Evolutionary conservation across 1,140 invertebrate species (phyloP).

Genomic region (Pomacea maculata): DNA sequence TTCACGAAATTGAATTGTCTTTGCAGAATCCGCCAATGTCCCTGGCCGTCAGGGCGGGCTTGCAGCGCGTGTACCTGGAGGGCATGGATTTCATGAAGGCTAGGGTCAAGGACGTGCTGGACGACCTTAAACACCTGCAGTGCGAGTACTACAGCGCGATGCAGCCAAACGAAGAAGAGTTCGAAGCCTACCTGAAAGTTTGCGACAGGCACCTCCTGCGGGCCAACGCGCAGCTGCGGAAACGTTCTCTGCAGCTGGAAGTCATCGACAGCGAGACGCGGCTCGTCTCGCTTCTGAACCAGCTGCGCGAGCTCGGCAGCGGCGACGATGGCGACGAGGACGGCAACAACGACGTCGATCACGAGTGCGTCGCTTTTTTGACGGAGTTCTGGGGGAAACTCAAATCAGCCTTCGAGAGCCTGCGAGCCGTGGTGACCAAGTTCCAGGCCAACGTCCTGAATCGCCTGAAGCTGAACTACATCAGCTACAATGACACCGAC

Average conservation of each 20-base stretch:
- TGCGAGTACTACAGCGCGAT: slow-evolving; percentile 39
- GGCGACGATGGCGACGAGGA: too few species aligned
- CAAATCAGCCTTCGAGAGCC: slow-evolving; percentile 44
- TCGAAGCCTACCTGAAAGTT: slow-evolving; percentile 42
- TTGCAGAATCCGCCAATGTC: slow-evolving; percentile 22
- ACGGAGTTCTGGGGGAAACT: slow-evolving; percentile 59
- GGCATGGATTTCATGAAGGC: slow-evolving; percentile 53
- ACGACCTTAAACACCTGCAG: slow-evolving; percentile 38
- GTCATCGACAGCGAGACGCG: slow-evolving; percentile 54
- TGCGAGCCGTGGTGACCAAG: slow-evolving; percentile 42
- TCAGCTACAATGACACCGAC: slow-evolving; percentile 47
- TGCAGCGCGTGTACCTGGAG: slow-evolving; percentile 55
- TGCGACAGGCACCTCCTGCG: slow-evolving; percentile 51
- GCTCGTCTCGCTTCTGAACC: slow-evolving; percentile 53
- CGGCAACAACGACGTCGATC: slow-evolving; percentile 30
- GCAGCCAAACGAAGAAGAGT: slow-evolving; percentile 32
- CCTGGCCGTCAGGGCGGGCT: slow-evolving; percentile 40
- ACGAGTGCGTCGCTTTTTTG: slow-evolving; percentile 44
- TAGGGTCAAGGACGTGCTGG: slow-evolving; percentile 45
- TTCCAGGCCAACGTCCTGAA: slow-evolving; percentile 54
- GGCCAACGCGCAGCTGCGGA: slow-evolving; percentile 53
- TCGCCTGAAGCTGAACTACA: slow-evolving; percentile 54
- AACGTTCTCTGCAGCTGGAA: slow-evolving; percentile 48
- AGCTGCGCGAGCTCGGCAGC: slow-evolving; percentile 37
- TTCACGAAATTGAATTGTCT: not conserved